These are phyloP conservation scores for Monodelphis domestica DNA, from an alignment of 2,797 vertebrate species.

Conservation along the genomic window DNA sequence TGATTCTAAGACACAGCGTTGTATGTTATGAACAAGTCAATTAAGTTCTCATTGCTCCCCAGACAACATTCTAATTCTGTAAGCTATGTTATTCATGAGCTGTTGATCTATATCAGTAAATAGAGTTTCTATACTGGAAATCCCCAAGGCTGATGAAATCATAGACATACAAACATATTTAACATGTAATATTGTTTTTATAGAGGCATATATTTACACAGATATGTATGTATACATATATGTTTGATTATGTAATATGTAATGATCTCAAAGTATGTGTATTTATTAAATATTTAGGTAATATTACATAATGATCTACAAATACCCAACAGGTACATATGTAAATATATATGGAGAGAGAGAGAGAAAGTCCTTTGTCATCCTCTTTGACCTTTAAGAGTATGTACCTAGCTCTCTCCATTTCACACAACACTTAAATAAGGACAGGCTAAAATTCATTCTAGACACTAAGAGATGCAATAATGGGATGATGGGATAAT, in stretches of 20 bases:
- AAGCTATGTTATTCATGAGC: not conserved
- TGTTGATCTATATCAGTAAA: not conserved
- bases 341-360: not conserved
- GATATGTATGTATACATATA: no score
- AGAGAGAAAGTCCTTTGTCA: not conserved
- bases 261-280: no score
- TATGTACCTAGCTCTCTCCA: not conserved
- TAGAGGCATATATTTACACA: not conserved
- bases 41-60: no score
- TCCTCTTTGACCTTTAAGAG: not conserved
- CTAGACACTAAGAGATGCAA: not conserved
- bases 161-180: not conserved
- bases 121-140: not conserved
- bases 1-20: not conserved
- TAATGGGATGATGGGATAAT: not conserved
- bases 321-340: not conserved
- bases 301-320: no score
- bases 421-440: not conserved
- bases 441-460: not conserved
- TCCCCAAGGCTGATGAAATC: not conserved
- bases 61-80: not conserved
- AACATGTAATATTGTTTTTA: not conserved
- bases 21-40: not conserved
- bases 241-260: no score
- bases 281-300: no score